Evolutionary conservation across 2,888 invertebrate species (phyloP), one percentile per base, ranked within the genome.

Genomic region (Diaprepes abbreviatus): DNA sequence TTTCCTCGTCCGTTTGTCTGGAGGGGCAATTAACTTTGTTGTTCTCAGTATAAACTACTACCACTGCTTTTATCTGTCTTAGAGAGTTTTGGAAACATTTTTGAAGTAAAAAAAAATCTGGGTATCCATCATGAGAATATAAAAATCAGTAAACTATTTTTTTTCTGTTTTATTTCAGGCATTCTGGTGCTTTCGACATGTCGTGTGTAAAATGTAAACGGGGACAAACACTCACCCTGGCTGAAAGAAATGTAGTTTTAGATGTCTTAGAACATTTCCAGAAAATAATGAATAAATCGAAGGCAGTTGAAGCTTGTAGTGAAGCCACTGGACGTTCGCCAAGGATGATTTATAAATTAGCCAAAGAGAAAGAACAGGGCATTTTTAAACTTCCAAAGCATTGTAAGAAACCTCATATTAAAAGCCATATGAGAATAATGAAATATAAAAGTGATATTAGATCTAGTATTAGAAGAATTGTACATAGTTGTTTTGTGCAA

Each of bases 281-380:
- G 16, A 7, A 50, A 16, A 50, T 28, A 14, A 50, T 50, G 48
- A 50, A 28, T 9, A 50, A 50, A 50, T 14, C 48, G 7, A 50
- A 16, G 48, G 48, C 48, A 5, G 48, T 50, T 2, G 28, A 28
- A 50, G 28, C 48, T 28, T 50, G 48, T 10, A 50, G 48, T 6
- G 14, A 50, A 31, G 31, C 48, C 9, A 50, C 48, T 1, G 48
- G 48, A 12, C 48, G 48, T 3, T 50, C 48, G 9, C 28, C 48
- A 28, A 28, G 48, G n/a, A 50, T 50, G 28, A 50, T 50, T 31
- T 50, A 50, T 50, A 50, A 50, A 28, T 14, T 50, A 16, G 48
- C 48, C 9, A 50, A 50, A 16, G 28, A 50, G 9, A 50, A 28
- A 10, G 48, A 50, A 50, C 28, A 28, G 12, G 48, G 48, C 14